Conservation (phyloP, 2,888 invertebrate genomes). For the Adelognathus sp. region DNA sequence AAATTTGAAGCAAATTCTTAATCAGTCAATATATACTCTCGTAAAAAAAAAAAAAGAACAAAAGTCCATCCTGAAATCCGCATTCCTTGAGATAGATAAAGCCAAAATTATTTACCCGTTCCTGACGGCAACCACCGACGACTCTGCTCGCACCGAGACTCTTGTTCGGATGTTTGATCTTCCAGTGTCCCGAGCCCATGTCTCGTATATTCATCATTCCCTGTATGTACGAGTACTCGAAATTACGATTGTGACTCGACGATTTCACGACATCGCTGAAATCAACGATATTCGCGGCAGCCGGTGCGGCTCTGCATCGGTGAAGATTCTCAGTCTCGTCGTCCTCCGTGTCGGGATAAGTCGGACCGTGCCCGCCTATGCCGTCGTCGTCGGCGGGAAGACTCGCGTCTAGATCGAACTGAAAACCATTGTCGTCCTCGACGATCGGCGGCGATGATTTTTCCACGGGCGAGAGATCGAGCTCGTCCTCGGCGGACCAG, state of each 20-base stretch:
- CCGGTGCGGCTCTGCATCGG: conserved; percentile 28
- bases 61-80: too few species aligned
- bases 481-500: conserved; percentile 84
- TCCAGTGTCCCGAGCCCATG: conserved; percentile 94
- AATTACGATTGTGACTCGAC: conserved; percentile 29
- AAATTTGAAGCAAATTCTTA: too few species aligned
- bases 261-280: conserved; percentile 60
- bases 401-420: conserved; percentile 75
- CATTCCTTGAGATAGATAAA: too few species aligned
- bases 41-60: too few species aligned
- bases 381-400: conserved; percentile 61
- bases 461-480: neutral
- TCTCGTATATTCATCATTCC: conserved; percentile 81
- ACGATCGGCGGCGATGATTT: neutral
- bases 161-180: conserved; percentile 83
- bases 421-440: conserved; percentile 61
- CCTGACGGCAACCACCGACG: conserved; percentile 60
- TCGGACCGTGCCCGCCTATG: neutral
- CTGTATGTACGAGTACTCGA: conserved; percentile 73
- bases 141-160: conserved; percentile 67
- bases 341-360: conserved; percentile 58
- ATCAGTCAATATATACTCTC: too few species aligned
- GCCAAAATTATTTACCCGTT: conserved; percentile 14
- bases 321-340: conserved; percentile 56
- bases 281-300: conserved; percentile 68